Evolutionary conservation across 2,797 vertebrate genomes (phyloP).

Genomic region (Euphonia xanthogaster): DNA sequence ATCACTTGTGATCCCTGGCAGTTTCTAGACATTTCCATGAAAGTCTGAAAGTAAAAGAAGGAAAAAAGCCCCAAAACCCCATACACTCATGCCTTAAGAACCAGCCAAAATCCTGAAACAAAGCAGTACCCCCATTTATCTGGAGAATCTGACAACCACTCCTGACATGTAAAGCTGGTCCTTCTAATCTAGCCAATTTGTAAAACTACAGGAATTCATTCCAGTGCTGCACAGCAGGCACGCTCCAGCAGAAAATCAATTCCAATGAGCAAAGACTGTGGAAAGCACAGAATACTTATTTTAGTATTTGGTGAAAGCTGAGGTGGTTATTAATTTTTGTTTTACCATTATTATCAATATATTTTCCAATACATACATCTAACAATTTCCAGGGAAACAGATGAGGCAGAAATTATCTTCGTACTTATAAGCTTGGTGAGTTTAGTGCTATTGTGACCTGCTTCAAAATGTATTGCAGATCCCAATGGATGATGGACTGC

Average conservation of each 20-base stretch:
- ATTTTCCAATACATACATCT: neutral
- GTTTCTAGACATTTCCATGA: neutral
- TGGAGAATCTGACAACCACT: neutral
- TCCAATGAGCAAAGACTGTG: neutral
- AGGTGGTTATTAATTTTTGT: neutral
- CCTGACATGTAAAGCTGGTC: neutral
- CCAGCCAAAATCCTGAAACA: neutral
- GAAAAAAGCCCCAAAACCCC: neutral
- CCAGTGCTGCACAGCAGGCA: neutral
- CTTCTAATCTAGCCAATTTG: slow-evolving; percentile 22
- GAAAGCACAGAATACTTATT: slow-evolving; percentile 10
- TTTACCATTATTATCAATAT: neutral
- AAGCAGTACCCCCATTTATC: neutral
- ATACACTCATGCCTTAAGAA: neutral
- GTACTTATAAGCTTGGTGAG: neutral
- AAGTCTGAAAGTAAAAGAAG: neutral
- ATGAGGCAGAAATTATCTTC: neutral
- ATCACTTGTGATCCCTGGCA: neutral
- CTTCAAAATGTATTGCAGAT: neutral
- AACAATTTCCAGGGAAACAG: neutral
- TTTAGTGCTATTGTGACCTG: neutral
- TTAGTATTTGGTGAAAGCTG: neutral
- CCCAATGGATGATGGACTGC: no score
- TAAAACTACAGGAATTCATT: slow-evolving; percentile 34
- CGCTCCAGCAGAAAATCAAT: slow-evolving; percentile 25